Conservation (phyloP, 2,797 vertebrate genomes). For the Galagoides demidoff region DNA sequence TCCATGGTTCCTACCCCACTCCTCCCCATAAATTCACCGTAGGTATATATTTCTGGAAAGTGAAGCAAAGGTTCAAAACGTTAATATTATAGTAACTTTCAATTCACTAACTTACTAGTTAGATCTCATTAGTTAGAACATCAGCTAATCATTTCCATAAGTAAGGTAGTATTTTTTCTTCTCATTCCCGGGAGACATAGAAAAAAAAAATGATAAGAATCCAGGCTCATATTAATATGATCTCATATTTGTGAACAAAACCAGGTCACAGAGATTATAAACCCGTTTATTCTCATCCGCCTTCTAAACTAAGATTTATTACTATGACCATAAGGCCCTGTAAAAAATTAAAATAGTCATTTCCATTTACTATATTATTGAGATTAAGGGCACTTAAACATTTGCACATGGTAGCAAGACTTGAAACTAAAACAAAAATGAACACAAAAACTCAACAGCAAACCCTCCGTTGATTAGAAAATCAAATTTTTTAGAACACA, state of each 20-base stretch:
- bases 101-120: neutral
- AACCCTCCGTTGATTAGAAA: conserved; percentile 4
- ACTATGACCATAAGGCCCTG: neutral
- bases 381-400: neutral
- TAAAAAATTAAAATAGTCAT: neutral
- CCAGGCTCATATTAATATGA: neutral
- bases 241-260: neutral
- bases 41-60: neutral
- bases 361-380: neutral
- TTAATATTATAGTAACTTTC: neutral
- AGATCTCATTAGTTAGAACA: neutral
- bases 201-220: neutral
- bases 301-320: neutral
- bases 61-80: conserved; percentile 14
- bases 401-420: neutral
- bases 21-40: neutral
- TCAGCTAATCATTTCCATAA: neutral
- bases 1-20: neutral
- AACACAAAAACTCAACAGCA: conserved; percentile 12
- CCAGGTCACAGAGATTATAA: neutral
- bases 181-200: neutral
- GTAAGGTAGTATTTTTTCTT: neutral
- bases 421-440: conserved; percentile 42
- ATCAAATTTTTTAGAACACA: conserved; percentile 39
- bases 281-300: neutral